Conservation (phyloP, 2,113 vertebrate species). For the Pimephales promelas region DNA sequence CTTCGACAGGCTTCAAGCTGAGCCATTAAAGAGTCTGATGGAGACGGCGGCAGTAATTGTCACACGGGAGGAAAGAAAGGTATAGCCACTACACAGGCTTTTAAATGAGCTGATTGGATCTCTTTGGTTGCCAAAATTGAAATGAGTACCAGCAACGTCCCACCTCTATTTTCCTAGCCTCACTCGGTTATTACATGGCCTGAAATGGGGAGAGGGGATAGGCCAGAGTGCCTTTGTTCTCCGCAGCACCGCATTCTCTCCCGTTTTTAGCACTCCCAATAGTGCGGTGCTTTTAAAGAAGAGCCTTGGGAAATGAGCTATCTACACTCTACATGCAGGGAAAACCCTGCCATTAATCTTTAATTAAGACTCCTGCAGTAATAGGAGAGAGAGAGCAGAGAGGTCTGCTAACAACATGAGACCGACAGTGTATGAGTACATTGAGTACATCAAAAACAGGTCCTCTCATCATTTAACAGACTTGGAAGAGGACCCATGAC, state of each 20-base stretch:
- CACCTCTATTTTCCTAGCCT: slow-evolving; percentile 29
- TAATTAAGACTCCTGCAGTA: slow-evolving; percentile 71
- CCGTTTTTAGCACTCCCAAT: slow-evolving; percentile 23
- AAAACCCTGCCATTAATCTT: slow-evolving; percentile 73
- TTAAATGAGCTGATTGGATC: slow-evolving; percentile 61
- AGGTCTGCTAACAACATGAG: slow-evolving; percentile 41
- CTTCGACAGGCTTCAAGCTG: slow-evolving; percentile 44
- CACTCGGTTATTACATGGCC: slow-evolving; percentile 59
- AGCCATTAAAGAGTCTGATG: slow-evolving; percentile 58
- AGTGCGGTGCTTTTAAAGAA: slow-evolving; percentile 61
- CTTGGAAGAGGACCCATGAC: slow-evolving; percentile 20
- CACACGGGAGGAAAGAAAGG: slow-evolving; percentile 24
- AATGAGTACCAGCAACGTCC: slow-evolving; percentile 51
- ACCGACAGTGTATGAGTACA: slow-evolving; percentile 26
- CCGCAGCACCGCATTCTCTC: slow-evolving; percentile 23
- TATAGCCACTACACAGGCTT: slow-evolving; percentile 32
- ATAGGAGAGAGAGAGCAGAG: slow-evolving; percentile 60
- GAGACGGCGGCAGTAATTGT: slow-evolving; percentile 62
- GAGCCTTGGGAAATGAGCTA: slow-evolving; percentile 67
- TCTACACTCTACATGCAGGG: slow-evolving; percentile 64
- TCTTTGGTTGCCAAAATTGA: slow-evolving; percentile 69
- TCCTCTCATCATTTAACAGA: slow-evolving; percentile 32
- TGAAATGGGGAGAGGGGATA: slow-evolving; percentile 54
- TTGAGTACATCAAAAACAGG: slow-evolving; percentile 36
- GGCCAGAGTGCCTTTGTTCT: slow-evolving; percentile 50